Percentiles rank a stretch among this genome's conserved stretches.
phyloP scores from a whole-genome alignment of 2,888 invertebrate genomes.

The Nephrotoma flavescens region DNA sequence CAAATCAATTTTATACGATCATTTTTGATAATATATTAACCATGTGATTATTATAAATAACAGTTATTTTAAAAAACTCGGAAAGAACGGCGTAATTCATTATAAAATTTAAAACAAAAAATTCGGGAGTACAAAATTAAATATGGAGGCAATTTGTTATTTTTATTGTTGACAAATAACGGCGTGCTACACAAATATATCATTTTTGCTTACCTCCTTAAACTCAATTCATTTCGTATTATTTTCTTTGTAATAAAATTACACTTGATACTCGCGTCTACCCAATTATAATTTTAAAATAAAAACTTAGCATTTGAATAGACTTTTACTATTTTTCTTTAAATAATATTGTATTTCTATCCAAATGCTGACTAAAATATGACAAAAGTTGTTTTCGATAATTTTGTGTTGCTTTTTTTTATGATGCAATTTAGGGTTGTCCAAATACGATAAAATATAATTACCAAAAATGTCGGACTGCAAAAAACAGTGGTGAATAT shows the following conservation, averaged over 20 bases:
- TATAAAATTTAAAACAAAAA: background rate
- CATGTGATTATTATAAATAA: background rate
- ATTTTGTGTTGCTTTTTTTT: background rate
- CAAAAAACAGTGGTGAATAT: background rate
- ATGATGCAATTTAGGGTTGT: conserved; percentile 2
- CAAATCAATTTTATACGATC: background rate
- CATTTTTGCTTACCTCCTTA: background rate
- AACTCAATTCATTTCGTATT: background rate
- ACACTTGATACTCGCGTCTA: background rate
- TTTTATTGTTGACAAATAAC: background rate
- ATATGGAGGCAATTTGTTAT: background rate
- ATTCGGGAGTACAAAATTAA: background rate
- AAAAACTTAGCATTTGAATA: background rate
- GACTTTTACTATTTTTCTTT: background rate
- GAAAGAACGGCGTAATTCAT: background rate
- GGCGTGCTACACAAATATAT: background rate
- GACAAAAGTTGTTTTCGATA: background rate
- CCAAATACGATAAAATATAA: background rate
- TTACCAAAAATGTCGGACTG: background rate
- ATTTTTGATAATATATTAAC: background rate
- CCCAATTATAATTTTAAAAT: background rate
- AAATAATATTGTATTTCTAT: background rate
- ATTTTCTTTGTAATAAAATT: background rate
- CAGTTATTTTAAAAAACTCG: background rate
- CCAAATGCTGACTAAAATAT: background rate